Base-by-base conservation (phyloP, 2,888 invertebrate species). In the Eugnorisma glareosa region DNA sequence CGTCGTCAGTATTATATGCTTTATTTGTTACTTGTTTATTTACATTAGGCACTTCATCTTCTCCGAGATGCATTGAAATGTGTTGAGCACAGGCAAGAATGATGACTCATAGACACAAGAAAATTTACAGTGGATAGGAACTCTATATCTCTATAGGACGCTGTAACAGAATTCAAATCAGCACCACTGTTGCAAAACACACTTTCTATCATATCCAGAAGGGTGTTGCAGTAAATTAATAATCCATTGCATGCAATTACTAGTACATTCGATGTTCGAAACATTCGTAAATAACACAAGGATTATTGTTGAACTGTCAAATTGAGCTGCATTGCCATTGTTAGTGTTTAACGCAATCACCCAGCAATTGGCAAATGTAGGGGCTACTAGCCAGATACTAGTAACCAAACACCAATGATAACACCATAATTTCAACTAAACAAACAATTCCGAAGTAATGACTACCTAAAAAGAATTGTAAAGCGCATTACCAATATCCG, bases 401-500 rank as follows among this genome's bases (percentile, higher is more conserved):
- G 11, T 1, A 51, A n/a, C n/a, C n/a, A n/a, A n/a, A 43, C 28
- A 57, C 18, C 67, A 54, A 59, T 40, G 31, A 35, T 54, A 35
- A 43, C 35, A 21, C 24, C n/a, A 48, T 43, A 31, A 18, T 37
- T 24, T 43, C 11, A 75, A 13, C n/a, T 35, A 67, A 78, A 79
- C 79, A 85, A 82, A 75, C 40, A 67, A 79, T 67, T 11, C 45
- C n/a, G 67, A 70, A 72, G 72, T 67, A 79, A 85, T 82, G 43
- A 79, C 63, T 73, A 79, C 72, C 76, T 79, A 79, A 73, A 75
- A 83, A 79, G 4, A 79, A 86, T 69, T 75, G 63, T 79, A 73
- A 75, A 48, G 72, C 71, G 64, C 83, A 84, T 71, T 79, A 76
- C 83, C 73, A 86, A 84, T 86, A 86, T 86, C 84, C 71, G 79